Conservation (phyloP, 2,113 vertebrate genomes). For the Boleophthalmus pectinirostris region DNA sequence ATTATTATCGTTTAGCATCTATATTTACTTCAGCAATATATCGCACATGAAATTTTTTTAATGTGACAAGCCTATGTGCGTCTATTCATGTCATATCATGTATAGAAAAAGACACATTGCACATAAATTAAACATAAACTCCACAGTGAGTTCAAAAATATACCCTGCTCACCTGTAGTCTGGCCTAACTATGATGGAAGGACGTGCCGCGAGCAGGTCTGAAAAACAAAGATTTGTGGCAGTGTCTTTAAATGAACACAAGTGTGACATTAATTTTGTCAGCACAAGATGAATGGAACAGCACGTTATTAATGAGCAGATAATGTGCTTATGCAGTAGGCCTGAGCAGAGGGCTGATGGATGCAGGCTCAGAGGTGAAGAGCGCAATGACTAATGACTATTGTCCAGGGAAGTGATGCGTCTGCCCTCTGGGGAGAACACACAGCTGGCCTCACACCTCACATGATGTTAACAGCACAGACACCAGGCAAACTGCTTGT, state of each 20-base stretch:
- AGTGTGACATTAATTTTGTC: constrained; percentile 64
- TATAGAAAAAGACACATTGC: not conserved
- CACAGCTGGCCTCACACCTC: constrained; percentile 65
- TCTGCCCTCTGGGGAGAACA: constrained; percentile 47
- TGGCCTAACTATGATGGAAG: constrained; percentile 31
- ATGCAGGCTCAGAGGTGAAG: constrained; percentile 84
- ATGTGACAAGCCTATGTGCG: not conserved
- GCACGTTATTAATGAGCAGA: constrained; percentile 90
- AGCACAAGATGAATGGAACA: constrained; percentile 83
- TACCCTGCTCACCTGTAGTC: not conserved
- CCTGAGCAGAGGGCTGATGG: constrained; percentile 88
- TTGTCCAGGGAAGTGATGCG: constrained; percentile 83
- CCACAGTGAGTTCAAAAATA: not conserved
- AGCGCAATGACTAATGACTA: constrained; percentile 81
- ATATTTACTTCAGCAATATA: too few species aligned
- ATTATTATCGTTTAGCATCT: too few species aligned
- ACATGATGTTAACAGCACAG: constrained; percentile 54
- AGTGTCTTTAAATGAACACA: constrained; percentile 67
- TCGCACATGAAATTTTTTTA: too few species aligned
- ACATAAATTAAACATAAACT: not conserved
- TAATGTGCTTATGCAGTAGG: constrained; percentile 86
- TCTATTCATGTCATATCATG: not conserved
- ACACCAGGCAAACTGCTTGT: constrained; percentile 54
- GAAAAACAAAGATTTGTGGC: constrained; percentile 59
- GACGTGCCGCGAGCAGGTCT: constrained; percentile 20